Evolutionary conservation across 2,113 vertebrate genomes (phyloP).

Genomic region (Anolis sagrei): DNA sequence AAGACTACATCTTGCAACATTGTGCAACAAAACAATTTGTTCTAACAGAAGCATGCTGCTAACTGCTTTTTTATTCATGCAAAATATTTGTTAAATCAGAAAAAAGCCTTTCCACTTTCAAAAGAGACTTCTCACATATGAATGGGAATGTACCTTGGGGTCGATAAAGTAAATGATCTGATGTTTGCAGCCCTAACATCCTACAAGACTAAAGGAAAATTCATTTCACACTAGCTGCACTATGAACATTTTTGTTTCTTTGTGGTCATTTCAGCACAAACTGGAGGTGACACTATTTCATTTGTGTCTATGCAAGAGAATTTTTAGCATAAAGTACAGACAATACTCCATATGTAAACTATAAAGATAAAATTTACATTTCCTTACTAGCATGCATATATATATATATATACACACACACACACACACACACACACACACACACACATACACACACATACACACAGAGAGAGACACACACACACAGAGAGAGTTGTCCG

Average conservation of each 20-base stretch:
- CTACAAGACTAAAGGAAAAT: not conserved
- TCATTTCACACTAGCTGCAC: not conserved
- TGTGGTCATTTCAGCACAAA: constrained; percentile 5
- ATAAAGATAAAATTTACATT: not conserved
- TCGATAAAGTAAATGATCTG: not conserved
- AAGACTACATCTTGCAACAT: not conserved
- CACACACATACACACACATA: too few relatives aligned
- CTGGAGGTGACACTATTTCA: not conserved
- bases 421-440: too few relatives aligned
- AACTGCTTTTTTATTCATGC: not conserved
- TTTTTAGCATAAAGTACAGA: not conserved
- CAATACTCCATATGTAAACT: not conserved
- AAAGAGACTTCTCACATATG: not conserved
- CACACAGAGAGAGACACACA: too few relatives aligned
- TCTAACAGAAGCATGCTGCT: not conserved
- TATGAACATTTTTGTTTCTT: not conserved
- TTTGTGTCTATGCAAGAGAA: not conserved
- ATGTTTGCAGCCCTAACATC: not conserved
- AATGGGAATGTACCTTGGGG: not conserved
- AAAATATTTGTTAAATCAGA: not conserved
- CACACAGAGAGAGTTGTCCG: too few relatives aligned
- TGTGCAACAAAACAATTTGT: not conserved
- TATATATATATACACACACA: too few relatives aligned
- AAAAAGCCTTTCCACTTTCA: not conserved
- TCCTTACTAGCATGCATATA: not conserved